phyloP scores from a whole-genome alignment of 2,113 vertebrate species.

The Paratilapia polleni region DNA sequence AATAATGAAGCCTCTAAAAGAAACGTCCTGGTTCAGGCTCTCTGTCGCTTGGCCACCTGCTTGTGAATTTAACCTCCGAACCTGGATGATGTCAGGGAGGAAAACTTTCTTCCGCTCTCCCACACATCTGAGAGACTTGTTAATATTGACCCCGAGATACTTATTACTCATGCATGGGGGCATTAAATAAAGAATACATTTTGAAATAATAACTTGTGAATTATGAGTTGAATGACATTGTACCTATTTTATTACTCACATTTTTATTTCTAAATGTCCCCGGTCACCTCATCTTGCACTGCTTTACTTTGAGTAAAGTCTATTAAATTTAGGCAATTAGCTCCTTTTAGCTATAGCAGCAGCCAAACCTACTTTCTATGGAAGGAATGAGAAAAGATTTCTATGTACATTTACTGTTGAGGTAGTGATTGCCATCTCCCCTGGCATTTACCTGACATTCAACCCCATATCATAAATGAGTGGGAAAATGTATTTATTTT shows the following conservation, averaged over 20 bases:
- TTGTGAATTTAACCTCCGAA: constrained; percentile 69
- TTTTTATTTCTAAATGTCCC: not conserved
- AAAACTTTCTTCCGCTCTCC: constrained; percentile 58
- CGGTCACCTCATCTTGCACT: not conserved
- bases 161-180: not conserved
- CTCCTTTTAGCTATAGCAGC: not conserved
- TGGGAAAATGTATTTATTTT: not conserved
- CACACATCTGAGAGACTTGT: constrained; percentile 43
- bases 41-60: constrained; percentile 59
- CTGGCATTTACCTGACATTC: not conserved
- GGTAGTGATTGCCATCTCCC: not conserved
- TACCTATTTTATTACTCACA: not conserved
- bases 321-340: not conserved
- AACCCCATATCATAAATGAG: not conserved
- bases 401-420: not conserved
- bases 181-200: not conserved
- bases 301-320: not conserved
- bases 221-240: not conserved
- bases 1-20: constrained; percentile 43
- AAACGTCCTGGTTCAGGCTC: constrained; percentile 27
- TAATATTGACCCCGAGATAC: not conserved
- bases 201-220: not conserved
- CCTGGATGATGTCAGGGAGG: constrained; percentile 54
- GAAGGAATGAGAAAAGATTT: no score
- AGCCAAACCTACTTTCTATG: no score